Conservation (phyloP, 2,797 vertebrate genomes). For the Halcyon smyrnensis region DNA sequence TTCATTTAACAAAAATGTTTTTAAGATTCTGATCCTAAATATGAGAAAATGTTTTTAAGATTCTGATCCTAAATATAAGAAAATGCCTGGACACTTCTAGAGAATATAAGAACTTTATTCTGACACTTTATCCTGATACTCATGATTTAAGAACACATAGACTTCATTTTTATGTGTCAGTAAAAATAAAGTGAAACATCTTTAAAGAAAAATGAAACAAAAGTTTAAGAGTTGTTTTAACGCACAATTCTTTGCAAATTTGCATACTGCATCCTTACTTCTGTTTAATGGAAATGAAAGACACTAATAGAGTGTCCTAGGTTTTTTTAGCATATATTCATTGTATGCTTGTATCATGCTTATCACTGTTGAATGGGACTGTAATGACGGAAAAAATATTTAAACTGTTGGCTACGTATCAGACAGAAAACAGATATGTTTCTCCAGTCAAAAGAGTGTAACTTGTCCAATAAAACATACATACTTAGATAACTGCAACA, state of each 20-base stretch:
- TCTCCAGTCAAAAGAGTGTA: not conserved
- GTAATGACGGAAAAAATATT: not conserved
- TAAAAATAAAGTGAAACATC: not conserved
- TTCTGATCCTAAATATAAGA: not conserved
- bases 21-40: not conserved
- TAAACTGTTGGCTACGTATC: not conserved
- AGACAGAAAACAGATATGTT: not conserved
- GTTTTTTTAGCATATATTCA: not conserved
- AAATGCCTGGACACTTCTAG: not conserved
- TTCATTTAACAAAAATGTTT: not conserved
- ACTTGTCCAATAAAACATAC: not conserved
- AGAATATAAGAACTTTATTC: not conserved
- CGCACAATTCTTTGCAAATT: not conserved
- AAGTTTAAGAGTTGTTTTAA: not conserved
- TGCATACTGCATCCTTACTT: not conserved
- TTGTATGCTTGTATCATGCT: not conserved
- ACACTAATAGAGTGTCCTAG: not conserved
- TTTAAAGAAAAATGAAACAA: not conserved
- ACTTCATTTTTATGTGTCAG: not conserved
- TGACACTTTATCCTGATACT: too few relatives aligned
- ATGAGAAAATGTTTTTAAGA: not conserved
- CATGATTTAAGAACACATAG: not conserved
- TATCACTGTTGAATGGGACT: not conserved
- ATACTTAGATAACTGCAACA: not conserved
- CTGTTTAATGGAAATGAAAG: constrained; percentile 26